Evolutionary conservation across 2,888 invertebrate genomes (phyloP), one percentile per base, ranked within the genome.

Genomic region (Pyrochroa serraticornis): DNA sequence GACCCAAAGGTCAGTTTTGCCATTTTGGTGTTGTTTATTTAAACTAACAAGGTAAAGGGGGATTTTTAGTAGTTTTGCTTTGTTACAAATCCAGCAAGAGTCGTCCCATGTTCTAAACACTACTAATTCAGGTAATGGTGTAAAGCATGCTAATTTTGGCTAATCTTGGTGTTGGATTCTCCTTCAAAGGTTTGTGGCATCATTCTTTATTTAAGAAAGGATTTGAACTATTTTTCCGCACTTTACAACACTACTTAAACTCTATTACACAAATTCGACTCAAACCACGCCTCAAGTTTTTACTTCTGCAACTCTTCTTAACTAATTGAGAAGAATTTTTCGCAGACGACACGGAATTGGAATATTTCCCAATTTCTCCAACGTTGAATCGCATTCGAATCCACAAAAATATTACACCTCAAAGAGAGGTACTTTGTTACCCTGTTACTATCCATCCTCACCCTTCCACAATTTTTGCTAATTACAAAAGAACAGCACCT

Each of bases 291-390:
- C 33, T n/a, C 10, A 44, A 30, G 32, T n/a, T 30, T 12, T 9
- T 3, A 5, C 30, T 14, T 8, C 48, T 42, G 8, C 31, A 42
- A 36, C 36, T 55, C 43, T 35, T 34, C 34, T 54, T 42, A 6
- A 42, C 35, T 54, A 54, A 59, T 44, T n/a, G 30, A 34, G 39
- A 44, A 57, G 48, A 22, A 55, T 60, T 76, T 80, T 85, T 82
- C 86, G 81, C 89, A 90, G 90, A 90, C 83, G 86, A 88, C 75
- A 82, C 87, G 72, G 87, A 88, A 81, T 87, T 91, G 76, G 91
- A 92, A 82, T 92, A 91, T 79, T 88, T 90, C 79, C 91, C 91
- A 74, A 89, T 91, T 72, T 89, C 91, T 64, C 87, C 91, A 44
- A 91, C 90, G 66, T 81, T 91, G 74, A 92, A 91, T 69, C 88